phyloP scores from a whole-genome alignment of 2,888 invertebrate genomes.

The Acheta domesticus region DNA sequence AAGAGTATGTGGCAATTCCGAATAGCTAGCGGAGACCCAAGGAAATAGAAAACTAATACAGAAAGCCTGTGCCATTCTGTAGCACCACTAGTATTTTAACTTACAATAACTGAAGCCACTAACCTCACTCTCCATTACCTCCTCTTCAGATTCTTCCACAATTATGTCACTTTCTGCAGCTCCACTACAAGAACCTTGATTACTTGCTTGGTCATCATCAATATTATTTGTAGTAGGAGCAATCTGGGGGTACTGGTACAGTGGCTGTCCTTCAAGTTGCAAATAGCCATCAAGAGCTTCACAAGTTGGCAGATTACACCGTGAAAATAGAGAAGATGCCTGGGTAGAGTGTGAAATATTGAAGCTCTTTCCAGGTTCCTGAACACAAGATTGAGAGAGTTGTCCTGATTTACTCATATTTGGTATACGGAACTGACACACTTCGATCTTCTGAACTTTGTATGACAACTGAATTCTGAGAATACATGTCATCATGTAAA shows the following conservation, averaged over 20 bases:
- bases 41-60: no score
- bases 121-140: slow-evolving; percentile 34
- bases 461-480: background rate
- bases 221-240: background rate
- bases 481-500: background rate
- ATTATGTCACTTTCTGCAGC: slow-evolving; percentile 37
- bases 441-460: background rate
- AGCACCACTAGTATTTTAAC: no score
- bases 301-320: background rate
- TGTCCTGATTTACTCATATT: background rate
- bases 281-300: slow-evolving; percentile 19
- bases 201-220: slow-evolving; percentile 24
- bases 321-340: background rate
- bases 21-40: no score
- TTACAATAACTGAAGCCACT: background rate
- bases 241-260: background rate
- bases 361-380: background rate
- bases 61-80: no score
- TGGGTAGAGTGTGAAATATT: background rate
- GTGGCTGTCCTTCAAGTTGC: slow-evolving; percentile 4
- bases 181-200: slow-evolving; percentile 32
- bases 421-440: background rate
- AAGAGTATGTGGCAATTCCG: no score
- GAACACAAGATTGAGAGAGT: background rate
- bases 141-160: slow-evolving; percentile 37